Percentiles rank a stretch among this genome's conserved stretches.
phyloP scores from a whole-genome alignment of 2,797 vertebrate genomes.

The Semaprochilodus insignis region DNA sequence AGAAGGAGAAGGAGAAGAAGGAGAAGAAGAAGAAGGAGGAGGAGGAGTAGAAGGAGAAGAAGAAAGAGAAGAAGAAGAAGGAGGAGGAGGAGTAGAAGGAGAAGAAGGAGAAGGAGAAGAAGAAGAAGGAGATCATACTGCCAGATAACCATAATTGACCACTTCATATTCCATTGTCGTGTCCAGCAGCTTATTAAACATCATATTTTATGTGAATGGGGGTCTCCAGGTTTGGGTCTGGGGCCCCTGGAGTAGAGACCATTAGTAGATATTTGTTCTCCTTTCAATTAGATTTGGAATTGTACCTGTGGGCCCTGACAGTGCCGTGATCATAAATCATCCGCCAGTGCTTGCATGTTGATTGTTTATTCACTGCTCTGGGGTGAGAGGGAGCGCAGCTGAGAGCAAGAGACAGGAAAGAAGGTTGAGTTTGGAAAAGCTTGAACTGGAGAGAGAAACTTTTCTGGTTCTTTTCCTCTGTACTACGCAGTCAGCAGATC shows the following conservation, averaged over 20 bases:
- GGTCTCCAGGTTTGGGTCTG: not conserved
- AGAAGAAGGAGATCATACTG: no score
- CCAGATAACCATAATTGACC: not conserved
- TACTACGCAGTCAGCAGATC: not conserved
- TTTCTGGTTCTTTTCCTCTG: not conserved
- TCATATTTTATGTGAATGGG: no score
- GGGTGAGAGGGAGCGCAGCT: not conserved
- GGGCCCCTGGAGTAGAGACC: not conserved
- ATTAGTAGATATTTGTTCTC: not conserved
- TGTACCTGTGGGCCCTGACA: not conserved
- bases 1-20: no score
- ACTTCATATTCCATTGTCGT: no score
- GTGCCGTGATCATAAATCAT: not conserved
- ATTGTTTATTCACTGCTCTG: not conserved
- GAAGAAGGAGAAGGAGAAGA: no score
- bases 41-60: no score
- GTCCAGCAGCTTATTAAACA: no score
- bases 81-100: no score
- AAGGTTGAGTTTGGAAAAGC: not conserved
- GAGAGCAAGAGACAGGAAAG: not conserved
- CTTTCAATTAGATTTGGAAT: not conserved
- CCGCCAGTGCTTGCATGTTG: no score
- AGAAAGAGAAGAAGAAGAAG: no score
- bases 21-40: no score
- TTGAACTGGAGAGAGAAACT: not conserved